Conservation (phyloP, 2,888 invertebrate species). For the Trachelus troglodyta region DNA sequence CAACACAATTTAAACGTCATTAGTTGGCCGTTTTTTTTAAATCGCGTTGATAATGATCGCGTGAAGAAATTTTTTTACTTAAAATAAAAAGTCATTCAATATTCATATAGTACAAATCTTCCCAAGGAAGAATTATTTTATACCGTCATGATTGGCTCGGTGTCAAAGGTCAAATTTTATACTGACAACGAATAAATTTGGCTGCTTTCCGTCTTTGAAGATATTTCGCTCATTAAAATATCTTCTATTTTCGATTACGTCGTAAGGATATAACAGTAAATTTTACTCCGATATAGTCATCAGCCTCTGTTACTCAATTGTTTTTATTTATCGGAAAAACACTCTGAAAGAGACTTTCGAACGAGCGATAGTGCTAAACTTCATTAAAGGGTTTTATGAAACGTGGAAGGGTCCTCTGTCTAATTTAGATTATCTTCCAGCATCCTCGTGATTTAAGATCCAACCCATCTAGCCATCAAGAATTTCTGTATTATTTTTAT, state of each 20-base stretch:
- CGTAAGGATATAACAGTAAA: neutral
- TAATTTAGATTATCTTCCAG: neutral
- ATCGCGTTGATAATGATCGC: neutral
- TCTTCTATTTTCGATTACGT: neutral
- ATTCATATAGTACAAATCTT: neutral
- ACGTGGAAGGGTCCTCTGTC: neutral
- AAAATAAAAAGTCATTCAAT: neutral
- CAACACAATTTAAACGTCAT: neutral
- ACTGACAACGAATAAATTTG: neutral
- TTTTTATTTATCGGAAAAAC: neutral
- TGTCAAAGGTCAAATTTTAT: neutral
- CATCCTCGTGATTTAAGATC: neutral
- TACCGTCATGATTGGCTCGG: neutral
- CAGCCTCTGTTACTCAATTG: neutral
- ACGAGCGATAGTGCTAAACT: neutral
- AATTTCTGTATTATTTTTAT: neutral
- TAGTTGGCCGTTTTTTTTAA: too few species aligned
- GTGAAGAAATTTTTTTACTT: neutral
- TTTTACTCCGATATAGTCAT: neutral
- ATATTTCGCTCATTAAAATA: neutral
- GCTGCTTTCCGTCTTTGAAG: neutral
- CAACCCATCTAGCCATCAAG: neutral
- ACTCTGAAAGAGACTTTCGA: neutral
- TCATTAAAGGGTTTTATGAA: neutral
- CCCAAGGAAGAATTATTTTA: neutral